These are phyloP conservation scores for Vulpes vulpes DNA, from an alignment of 2,113 vertebrate genomes.

Conservation along the genomic window DNA sequence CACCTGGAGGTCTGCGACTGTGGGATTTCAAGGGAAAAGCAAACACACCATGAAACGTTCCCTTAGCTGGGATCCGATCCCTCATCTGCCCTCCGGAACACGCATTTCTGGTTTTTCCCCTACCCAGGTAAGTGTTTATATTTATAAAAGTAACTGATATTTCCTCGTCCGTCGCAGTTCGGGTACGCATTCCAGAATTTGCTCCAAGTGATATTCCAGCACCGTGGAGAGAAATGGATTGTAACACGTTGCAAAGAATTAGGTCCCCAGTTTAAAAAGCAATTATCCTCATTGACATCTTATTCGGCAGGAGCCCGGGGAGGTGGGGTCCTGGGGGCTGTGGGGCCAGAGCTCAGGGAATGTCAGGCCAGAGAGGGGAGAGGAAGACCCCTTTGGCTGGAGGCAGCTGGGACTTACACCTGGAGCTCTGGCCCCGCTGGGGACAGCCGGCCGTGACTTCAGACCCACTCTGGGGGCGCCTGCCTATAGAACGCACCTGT, in stretches of 20 bases:
- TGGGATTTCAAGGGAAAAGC: not conserved
- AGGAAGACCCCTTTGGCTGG: too few species aligned
- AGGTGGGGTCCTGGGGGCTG: not conserved
- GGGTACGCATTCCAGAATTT: not conserved
- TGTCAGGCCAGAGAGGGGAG: not conserved
- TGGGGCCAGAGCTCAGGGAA: too few species aligned
- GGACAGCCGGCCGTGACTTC: accelerated
- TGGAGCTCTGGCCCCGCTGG: accelerated
- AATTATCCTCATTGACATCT: slow-evolving; percentile 57
- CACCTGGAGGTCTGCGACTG: not conserved
- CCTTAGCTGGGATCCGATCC: not conserved
- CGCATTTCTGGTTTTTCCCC: not conserved
- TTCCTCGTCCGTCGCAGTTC: not conserved
- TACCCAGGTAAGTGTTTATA: not conserved
- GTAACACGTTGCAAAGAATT: slow-evolving; percentile 45
- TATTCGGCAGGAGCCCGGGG: slow-evolving; percentile 26
- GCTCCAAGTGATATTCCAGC: not conserved
- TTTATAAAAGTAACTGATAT: slow-evolving; percentile 11
- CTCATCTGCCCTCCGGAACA: not conserved
- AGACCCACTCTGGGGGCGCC: too few species aligned
- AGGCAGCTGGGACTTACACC: not conserved
- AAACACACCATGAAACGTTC: not conserved
- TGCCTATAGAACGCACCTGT: accelerated
- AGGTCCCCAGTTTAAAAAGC: slow-evolving; percentile 61
- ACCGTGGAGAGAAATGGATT: not conserved